Conservation (phyloP, 2,797 vertebrate species). For the Myioborus miniatus region DNA sequence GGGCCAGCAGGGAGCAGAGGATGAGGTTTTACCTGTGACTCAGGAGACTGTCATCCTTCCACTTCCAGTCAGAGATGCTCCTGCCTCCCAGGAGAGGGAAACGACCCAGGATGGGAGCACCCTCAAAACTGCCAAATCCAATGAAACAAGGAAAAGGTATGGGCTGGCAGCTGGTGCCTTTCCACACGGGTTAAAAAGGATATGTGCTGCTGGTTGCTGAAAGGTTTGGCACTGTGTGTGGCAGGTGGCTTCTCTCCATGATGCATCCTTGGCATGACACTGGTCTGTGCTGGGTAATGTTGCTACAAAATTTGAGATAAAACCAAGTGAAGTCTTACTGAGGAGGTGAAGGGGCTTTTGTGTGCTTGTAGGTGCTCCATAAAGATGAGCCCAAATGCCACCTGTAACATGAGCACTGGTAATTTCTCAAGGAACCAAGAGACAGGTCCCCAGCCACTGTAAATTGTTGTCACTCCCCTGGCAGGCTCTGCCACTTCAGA, state of each 20-base stretch:
- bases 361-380: background rate
- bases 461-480: background rate
- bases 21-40: slow-evolving; percentile 89
- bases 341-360: background rate
- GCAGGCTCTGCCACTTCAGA: background rate
- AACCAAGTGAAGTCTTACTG: background rate
- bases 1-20: slow-evolving; percentile 93
- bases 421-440: background rate
- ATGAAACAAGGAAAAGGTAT: slow-evolving; percentile 92
- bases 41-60: slow-evolving; percentile 93
- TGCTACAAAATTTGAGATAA: background rate
- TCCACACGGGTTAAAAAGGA: background rate
- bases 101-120: slow-evolving; percentile 86
- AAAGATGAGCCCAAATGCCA: background rate
- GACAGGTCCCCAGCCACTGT: background rate
- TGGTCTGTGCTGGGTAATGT: background rate
- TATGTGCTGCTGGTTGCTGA: background rate
- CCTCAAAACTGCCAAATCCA: slow-evolving; percentile 86
- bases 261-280: background rate
- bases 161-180: background rate
- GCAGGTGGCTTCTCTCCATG: background rate
- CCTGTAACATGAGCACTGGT: accelerated
- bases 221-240: background rate
- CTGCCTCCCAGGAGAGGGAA: slow-evolving; percentile 87
- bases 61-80: slow-evolving; percentile 86